Conservation (phyloP, 2,888 invertebrate species). For the Sturmia bella region DNA sequence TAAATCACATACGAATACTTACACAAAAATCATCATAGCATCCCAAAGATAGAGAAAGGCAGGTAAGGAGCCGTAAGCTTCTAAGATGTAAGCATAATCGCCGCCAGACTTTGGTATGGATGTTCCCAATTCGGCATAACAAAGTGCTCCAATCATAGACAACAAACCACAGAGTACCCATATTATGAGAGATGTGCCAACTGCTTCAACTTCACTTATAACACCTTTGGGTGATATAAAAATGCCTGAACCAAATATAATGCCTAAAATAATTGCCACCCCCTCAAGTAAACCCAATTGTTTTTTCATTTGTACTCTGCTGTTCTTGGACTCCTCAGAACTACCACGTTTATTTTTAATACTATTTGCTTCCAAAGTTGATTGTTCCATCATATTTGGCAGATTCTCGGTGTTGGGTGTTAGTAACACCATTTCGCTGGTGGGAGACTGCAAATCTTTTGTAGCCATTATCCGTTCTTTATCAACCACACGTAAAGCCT, state of each 20-base stretch:
- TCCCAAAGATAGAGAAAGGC: slow-evolving; percentile 98
- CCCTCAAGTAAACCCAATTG: slow-evolving; percentile 95
- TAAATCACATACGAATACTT: slow-evolving; percentile 81
- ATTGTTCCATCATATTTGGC: slow-evolving; percentile 51
- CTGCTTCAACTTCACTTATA: slow-evolving; percentile 93
- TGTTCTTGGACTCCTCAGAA: slow-evolving; percentile 74
- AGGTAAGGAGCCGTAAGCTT: slow-evolving; percentile 94
- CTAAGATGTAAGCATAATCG: slow-evolving; percentile 97
- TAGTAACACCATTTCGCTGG: slow-evolving; percentile 81
- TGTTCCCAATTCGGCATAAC: slow-evolving; percentile 96
- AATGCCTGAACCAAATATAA: slow-evolving; percentile 97
- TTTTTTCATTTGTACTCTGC: slow-evolving; percentile 90
- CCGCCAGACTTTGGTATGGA: slow-evolving; percentile 95
- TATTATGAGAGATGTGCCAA: slow-evolving; percentile 92
- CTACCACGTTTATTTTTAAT: slow-evolving; percentile 72
- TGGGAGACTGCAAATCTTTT: slow-evolving; percentile 77
- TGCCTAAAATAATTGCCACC: slow-evolving; percentile 95
- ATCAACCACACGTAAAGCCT: slow-evolving; percentile 40
- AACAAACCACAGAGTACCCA: slow-evolving; percentile 95
- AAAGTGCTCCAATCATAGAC: slow-evolving; percentile 96
- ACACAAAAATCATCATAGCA: slow-evolving; percentile 98
- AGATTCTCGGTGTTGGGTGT: slow-evolving; percentile 77
- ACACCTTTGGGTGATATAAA: slow-evolving; percentile 98
- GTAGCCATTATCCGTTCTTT: slow-evolving; percentile 72
- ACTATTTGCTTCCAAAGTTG: slow-evolving; percentile 8